Conservation (phyloP, 2,797 vertebrate species). For the Tangara arthus region DNA sequence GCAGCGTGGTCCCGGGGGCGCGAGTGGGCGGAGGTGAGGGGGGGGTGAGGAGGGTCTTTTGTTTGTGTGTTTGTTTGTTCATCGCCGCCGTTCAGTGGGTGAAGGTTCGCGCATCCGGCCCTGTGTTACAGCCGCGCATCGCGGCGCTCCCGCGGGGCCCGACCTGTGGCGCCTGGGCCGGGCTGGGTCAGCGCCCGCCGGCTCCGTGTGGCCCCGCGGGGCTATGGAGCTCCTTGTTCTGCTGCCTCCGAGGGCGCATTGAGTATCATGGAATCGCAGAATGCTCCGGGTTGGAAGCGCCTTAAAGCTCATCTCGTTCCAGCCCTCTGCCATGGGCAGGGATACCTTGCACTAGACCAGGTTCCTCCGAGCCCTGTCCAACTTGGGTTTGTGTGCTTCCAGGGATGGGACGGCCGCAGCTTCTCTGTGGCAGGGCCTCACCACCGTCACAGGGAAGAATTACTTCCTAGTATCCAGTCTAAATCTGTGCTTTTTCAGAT, state of each 20-base stretch:
- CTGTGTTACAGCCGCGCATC: conserved; percentile 8
- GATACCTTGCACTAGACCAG: not conserved
- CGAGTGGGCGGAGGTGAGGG: not conserved
- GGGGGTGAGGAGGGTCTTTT: not conserved
- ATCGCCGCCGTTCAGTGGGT: not conserved
- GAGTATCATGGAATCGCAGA: accelerated
- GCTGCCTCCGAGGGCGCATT: accelerated
- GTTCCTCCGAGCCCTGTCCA: not conserved
- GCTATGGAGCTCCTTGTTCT: not conserved
- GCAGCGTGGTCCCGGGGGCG: not conserved
- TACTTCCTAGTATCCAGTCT: too few relatives aligned
- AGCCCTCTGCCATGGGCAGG: not conserved
- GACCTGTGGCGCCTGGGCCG: conserved; percentile 8
- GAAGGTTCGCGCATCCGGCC: conserved; percentile 60
- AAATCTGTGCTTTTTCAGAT: not conserved
- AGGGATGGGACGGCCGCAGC: not conserved
- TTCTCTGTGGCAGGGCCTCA: not conserved
- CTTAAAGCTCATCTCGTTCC: not conserved
- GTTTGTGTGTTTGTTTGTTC: not conserved
- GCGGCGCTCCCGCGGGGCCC: not conserved
- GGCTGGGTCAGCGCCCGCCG: not conserved
- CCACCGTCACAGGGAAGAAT: not conserved
- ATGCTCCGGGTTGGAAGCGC: too few relatives aligned
- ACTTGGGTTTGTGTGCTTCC: not conserved
- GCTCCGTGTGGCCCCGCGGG: not conserved